Conservation (phyloP, 2,888 invertebrate genomes). For the Chrysolina oricalcia region DNA sequence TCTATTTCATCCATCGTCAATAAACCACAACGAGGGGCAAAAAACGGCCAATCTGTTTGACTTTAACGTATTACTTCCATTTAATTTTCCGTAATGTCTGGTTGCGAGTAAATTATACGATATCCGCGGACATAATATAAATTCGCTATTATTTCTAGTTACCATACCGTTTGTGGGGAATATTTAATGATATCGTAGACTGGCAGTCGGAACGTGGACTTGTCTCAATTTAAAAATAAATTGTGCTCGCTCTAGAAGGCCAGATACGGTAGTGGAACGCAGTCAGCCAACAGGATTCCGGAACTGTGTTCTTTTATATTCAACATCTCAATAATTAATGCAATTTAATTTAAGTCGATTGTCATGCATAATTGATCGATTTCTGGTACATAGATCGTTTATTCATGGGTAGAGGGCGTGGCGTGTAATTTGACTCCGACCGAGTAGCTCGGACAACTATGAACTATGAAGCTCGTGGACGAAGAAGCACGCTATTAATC, state of each 20-base stretch:
- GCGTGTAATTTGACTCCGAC: constrained; percentile 9
- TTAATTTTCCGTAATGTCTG: constrained; percentile 33
- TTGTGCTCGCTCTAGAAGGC: constrained; percentile 12
- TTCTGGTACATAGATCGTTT: constrained; percentile 9
- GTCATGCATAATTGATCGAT: constrained; percentile 28
- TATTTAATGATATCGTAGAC: constrained; percentile 26
- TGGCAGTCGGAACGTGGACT: constrained; percentile 23
- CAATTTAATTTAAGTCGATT: constrained; percentile 28
- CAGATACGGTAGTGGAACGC: constrained; percentile 31
- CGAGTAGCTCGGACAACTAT: not conserved
- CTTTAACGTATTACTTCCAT: constrained; percentile 34
- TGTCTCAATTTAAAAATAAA: constrained; percentile 25
- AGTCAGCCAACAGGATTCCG: constrained; percentile 45
- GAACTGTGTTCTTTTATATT: constrained; percentile 45
- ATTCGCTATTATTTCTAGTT: constrained; percentile 28
- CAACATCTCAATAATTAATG: constrained; percentile 43
- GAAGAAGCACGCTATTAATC: not conserved
- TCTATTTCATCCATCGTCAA: constrained; percentile 29
- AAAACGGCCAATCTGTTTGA: constrained; percentile 30
- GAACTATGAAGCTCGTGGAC: not conserved
- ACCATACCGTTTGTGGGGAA: constrained; percentile 27
- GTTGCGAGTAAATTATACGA: constrained; percentile 35
- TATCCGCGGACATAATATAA: constrained; percentile 22
- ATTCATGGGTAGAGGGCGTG: constrained; percentile 13
- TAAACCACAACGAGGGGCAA: constrained; percentile 14